Conservation (phyloP, 2,797 vertebrate genomes). For the Danionella dracula region DNA sequence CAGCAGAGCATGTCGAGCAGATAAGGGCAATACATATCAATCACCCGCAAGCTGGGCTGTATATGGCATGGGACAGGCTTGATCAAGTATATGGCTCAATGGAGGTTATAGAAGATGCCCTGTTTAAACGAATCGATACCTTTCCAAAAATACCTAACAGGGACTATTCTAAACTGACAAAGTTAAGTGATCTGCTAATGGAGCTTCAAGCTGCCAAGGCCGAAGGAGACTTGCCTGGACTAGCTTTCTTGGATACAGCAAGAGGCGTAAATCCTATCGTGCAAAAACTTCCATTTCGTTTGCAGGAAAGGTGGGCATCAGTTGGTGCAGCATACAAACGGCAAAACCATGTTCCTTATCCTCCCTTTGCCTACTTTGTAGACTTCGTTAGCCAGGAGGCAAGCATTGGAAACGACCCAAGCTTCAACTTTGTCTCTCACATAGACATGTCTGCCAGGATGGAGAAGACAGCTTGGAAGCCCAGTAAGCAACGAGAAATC, state of each 20-base stretch:
- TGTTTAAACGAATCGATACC: constrained; percentile 27
- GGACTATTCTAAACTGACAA: constrained; percentile 23
- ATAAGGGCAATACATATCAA: constrained; percentile 43
- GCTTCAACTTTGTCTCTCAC: too few species aligned
- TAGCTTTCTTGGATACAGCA: constrained; percentile 27
- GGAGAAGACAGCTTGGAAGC: too few species aligned
- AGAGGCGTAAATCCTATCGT: too few species aligned
- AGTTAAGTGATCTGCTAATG: constrained; percentile 30
- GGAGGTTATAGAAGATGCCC: constrained; percentile 23
- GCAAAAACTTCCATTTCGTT: too few species aligned
- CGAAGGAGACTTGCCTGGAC: constrained; percentile 26
- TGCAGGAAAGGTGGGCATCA: too few species aligned
- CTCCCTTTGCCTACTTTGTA: too few species aligned
- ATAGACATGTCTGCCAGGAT: too few species aligned
- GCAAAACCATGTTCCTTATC: too few species aligned
- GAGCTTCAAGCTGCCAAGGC: constrained; percentile 18
- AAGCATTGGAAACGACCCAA: too few species aligned
- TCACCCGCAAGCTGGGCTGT: constrained; percentile 13
- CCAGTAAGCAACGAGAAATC: too few species aligned
- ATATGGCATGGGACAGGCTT: constrained; percentile 36
- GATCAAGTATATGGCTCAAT: constrained; percentile 28
- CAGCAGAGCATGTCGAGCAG: constrained; percentile 38
- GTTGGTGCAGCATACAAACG: too few species aligned
- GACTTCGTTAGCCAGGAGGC: too few species aligned
- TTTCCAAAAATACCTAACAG: constrained; percentile 31